Percentiles rank a stretch among this genome's conserved stretches.
Evolutionary conservation across 2,888 invertebrate species (phyloP).

Genomic region (Heliconius charithonia): DNA sequence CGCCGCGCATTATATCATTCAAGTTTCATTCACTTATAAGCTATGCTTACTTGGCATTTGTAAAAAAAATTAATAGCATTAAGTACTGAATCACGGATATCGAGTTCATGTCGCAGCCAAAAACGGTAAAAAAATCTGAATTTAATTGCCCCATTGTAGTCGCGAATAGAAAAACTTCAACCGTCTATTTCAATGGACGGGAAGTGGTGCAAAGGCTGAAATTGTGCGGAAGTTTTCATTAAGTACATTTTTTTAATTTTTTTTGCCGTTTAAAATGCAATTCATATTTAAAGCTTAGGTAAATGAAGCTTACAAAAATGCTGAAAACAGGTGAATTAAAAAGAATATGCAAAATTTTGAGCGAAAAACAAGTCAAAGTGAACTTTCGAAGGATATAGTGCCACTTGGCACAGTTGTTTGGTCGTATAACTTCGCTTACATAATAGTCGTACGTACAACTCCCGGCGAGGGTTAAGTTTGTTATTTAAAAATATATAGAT

Average conservation of each 20-base stretch:
- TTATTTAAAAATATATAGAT: not conserved
- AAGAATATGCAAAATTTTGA: not conserved
- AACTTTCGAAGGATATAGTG: not conserved
- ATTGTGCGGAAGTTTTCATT: conserved; percentile 32
- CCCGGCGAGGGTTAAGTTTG: not conserved
- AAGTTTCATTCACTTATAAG: not conserved
- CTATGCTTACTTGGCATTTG: not conserved
- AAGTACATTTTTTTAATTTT: conserved; percentile 19
- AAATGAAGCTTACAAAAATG: conserved; percentile 9
- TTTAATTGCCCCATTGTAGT: conserved; percentile 38
- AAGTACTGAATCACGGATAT: conserved; percentile 24
- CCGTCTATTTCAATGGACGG: conserved; percentile 37
- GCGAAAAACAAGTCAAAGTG: not conserved
- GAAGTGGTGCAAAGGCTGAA: conserved; percentile 33
- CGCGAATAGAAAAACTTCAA: conserved; percentile 34
- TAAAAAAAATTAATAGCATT: conserved; percentile 4
- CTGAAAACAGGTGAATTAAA: conserved; percentile 5
- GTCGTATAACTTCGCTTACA: not conserved
- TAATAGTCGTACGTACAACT: not conserved
- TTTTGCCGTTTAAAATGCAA: not conserved
- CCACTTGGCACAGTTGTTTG: not conserved
- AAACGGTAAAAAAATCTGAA: conserved; percentile 32
- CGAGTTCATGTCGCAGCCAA: conserved; percentile 26
- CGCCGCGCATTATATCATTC: not conserved
- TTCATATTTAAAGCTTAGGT: conserved; percentile 10